Percentiles rank a stretch among this genome's conserved stretches.
Evolutionary conservation across 2,797 vertebrate species (phyloP).

Genomic region (Caiman crocodilus): DNA sequence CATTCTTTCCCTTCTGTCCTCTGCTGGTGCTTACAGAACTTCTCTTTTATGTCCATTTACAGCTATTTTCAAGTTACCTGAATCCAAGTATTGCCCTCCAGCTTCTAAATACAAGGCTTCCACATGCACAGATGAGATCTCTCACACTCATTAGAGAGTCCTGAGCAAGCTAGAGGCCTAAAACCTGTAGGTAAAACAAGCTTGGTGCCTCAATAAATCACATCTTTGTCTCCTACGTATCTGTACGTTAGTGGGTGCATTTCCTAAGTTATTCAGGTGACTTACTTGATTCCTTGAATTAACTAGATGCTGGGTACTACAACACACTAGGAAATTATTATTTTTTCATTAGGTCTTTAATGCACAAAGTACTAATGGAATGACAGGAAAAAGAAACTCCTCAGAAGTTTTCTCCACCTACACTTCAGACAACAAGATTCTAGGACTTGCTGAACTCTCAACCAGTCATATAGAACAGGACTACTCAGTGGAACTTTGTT

Average conservation of each 20-base stretch:
- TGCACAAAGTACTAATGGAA: background rate
- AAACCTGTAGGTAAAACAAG: background rate
- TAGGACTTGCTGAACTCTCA: rapidly evolving
- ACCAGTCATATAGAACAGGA: background rate
- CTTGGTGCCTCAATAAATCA: background rate
- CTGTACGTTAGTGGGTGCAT: background rate
- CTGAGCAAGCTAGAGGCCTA: background rate
- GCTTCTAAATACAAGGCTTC: background rate
- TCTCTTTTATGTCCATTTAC: background rate
- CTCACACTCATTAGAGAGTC: background rate
- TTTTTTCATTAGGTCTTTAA: background rate
- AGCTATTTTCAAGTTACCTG: background rate
- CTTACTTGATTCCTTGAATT: background rate
- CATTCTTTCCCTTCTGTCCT: background rate
- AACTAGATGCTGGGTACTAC: background rate
- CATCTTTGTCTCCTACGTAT: background rate
- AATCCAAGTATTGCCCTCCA: background rate
- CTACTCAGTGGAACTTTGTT: too few species aligned
- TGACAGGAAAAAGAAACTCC: background rate
- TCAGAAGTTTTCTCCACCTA: background rate
- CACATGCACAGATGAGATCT: background rate
- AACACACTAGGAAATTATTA: background rate
- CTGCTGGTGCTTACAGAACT: background rate
- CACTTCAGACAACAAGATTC: background rate
- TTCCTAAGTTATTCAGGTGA: background rate